A percentile compares a stretch with the other conserved stretches of the same genome.
phyloP scores from a whole-genome alignment of 2,113 vertebrate genomes.

The Triplophysa tibetana region DNA sequence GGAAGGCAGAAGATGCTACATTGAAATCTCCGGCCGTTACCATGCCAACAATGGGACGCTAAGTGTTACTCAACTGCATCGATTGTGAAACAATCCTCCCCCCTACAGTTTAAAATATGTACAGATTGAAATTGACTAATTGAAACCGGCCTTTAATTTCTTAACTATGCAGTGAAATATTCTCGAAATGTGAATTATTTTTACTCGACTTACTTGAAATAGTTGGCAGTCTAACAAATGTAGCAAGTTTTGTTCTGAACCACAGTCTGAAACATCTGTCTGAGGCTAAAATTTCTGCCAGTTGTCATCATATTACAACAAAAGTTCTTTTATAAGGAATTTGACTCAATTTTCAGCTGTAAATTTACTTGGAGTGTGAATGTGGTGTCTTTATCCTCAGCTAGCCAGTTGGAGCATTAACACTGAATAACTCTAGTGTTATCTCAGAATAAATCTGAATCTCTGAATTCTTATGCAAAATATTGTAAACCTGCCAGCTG shows the following conservation, averaged over 20 bases:
- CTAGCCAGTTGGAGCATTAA: not conserved
- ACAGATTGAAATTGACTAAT: not conserved
- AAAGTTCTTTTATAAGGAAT: not conserved
- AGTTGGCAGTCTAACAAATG: not conserved
- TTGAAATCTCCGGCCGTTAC: constrained; percentile 86
- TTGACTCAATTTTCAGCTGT: not conserved
- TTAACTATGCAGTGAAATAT: constrained; percentile 1
- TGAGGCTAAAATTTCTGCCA: not conserved
- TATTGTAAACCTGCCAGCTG: not conserved
- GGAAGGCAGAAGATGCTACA: constrained; percentile 95
- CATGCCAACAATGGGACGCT: constrained; percentile 97
- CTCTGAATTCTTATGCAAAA: not conserved
- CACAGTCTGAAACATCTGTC: not conserved
- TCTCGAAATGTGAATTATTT: not conserved
- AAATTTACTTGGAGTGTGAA: constrained; percentile 1
- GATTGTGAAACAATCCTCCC: not conserved
- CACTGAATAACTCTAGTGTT: not conserved
- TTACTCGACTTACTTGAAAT: not conserved
- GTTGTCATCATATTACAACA: not conserved
- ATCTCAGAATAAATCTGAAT: not conserved
- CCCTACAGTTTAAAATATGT: not conserved
- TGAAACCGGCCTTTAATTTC: not conserved
- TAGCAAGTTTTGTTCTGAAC: not conserved
- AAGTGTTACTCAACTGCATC: constrained; percentile 49
- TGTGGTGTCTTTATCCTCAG: not conserved